Conservation (phyloP, 2,113 vertebrate species). For the Hydrolagus affinis region DNA sequence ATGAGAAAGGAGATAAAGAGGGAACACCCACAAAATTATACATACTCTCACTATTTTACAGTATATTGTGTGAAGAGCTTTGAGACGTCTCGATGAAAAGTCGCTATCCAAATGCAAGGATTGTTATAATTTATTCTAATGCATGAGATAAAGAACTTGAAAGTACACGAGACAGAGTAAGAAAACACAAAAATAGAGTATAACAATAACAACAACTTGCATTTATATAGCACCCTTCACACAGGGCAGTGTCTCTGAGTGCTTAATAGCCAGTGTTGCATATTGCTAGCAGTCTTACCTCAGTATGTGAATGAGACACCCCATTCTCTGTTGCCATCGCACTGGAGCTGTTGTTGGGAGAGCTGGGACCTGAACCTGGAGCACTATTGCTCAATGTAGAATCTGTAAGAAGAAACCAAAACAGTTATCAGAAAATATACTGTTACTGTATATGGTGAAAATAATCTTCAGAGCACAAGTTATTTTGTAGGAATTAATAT, state of each 20-base stretch:
- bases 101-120: too few relatives aligned
- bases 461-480: background rate
- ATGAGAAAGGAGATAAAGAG: background rate
- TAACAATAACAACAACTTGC: too few relatives aligned
- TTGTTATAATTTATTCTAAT: too few relatives aligned
- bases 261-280: background rate
- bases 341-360: slow-evolving; percentile 81
- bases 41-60: too few relatives aligned
- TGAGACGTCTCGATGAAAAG: too few relatives aligned
- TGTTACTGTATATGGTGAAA: background rate
- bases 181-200: background rate
- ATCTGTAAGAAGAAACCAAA: slow-evolving; percentile 59
- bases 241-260: too few relatives aligned
- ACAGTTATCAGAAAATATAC: background rate
- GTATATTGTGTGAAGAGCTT: too few relatives aligned
- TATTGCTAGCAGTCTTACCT: slow-evolving; percentile 58
- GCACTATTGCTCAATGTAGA: slow-evolving; percentile 81
- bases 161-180: background rate
- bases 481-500: background rate
- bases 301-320: slow-evolving; percentile 70
- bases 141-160: too few relatives aligned
- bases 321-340: slow-evolving; percentile 78
- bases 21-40: too few relatives aligned
- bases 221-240: too few relatives aligned
- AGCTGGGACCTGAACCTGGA: slow-evolving; percentile 87